These are phyloP conservation scores for Dendroctonus valens DNA, from an alignment of 1,140 invertebrate species.

Conservation along the genomic window DNA sequence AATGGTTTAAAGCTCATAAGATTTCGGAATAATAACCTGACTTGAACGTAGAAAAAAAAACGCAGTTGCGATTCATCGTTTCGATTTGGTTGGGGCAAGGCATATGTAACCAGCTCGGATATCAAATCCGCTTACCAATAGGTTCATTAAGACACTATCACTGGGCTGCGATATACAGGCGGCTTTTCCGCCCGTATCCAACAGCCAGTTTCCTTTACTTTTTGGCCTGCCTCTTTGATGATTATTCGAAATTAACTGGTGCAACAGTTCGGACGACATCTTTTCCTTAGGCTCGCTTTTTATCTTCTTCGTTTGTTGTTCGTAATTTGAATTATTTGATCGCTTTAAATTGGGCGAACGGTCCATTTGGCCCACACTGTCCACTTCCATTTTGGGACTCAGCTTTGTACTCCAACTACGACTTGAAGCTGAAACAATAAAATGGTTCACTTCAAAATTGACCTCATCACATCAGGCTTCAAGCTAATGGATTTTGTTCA, in stretches of 20 bases:
- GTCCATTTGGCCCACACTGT: slow-evolving; percentile 27
- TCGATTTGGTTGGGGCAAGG: slow-evolving; percentile 62
- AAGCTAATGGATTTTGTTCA: no score
- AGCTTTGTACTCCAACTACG: slow-evolving; percentile 35
- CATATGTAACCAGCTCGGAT: slow-evolving; percentile 86
- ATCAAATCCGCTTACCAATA: slow-evolving; percentile 88
- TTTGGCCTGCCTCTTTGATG: slow-evolving; percentile 43
- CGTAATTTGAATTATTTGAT: slow-evolving; percentile 39
- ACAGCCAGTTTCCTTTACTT: slow-evolving; percentile 44
- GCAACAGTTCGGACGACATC: slow-evolving; percentile 52
- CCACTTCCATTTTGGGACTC: slow-evolving; percentile 30
- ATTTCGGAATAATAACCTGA: no score
- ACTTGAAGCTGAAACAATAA: slow-evolving; percentile 4
- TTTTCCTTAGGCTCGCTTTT: slow-evolving; percentile 47
- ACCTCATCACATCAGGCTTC: no score
- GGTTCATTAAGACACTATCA: slow-evolving; percentile 84
- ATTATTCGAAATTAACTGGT: slow-evolving; percentile 55
- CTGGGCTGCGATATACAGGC: slow-evolving; percentile 52
- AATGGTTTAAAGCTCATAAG: no score
- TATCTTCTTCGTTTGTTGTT: slow-evolving; percentile 42
- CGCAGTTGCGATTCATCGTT: slow-evolving; percentile 35
- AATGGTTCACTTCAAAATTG: background rate
- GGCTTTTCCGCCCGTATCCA: slow-evolving; percentile 46
- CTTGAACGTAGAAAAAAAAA: no score
- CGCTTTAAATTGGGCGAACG: slow-evolving; percentile 40